Evolutionary conservation across 2,797 vertebrate species (phyloP), one percentile per base, ranked within the genome.

Genomic region (Oreochromis grahami): DNA sequence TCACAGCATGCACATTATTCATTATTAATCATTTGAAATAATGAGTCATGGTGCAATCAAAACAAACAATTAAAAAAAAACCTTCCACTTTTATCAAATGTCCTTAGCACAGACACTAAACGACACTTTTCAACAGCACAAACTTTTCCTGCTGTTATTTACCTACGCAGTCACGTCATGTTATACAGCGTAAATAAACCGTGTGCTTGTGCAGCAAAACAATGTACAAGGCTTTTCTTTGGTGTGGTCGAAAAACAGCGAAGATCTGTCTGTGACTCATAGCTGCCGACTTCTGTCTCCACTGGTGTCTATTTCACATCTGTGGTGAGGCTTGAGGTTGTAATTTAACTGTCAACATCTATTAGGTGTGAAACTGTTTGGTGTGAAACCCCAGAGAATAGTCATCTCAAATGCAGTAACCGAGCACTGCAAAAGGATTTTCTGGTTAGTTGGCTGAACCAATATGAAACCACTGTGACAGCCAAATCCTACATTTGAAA

Each of bases 321-420:
- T 89, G 88, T 84, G 87, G 85, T 87, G 81, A 87, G 81, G 80
- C 79, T 83, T 86, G 91, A 86, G 87, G 93, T 83, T 85, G 68
- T 84, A 87, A 87, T 87, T 85, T 89, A 74, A 70, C 82, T 91
- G 93, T 85, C 85, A 84, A 34, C 63, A 76, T 91, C 82, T 68
- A 92, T 92, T 91, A 92, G 78, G 85, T 86, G 86, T 90, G 91
- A 91, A 91, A 91, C 79, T 72, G 85, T 58, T 97, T 43, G 5
- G 32, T 65, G 86, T 80, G 81, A 87, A 89, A 90, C 77, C 26
- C 78, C 52, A 45, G 38, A 78, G 45, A 86, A 83, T 14, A 80
- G 70, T 82, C 53, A 68, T 85, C 52, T 63, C 68, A 80, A 52
- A 68, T 74, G n/a, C 36, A 80, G 24, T 68, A 79, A 84, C 53